Evolutionary conservation across 2,113 vertebrate genomes (phyloP), one percentile per base, ranked within the genome.

Genomic region (Verasper variegatus): DNA sequence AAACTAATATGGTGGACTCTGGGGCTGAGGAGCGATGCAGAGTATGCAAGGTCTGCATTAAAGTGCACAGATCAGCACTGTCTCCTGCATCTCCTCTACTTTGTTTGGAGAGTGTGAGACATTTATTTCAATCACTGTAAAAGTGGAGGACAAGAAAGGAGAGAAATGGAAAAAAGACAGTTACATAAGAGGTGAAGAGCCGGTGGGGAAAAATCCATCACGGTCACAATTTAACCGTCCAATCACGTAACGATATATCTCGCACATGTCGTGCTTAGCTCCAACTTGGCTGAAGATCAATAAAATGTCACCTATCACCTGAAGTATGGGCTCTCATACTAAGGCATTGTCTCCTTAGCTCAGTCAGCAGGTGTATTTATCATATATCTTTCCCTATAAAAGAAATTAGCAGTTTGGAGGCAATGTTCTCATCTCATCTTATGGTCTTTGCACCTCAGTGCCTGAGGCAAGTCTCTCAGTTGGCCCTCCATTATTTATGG

Each of bases 281-380:
- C 59, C 60, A 67, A 64, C 60, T 76, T 86, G 65, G 69, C 77
- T 76, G 58, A 66, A 55, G 67, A 90, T 91, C 88, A 85, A 89
- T 87, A 76, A 82, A 79, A 81, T 81, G 85, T 74, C 90, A 87
- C 78, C 73, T 57, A 72, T 80, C 69, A 81, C 58, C 80, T 72
- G 72, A 71, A 57, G 75, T 78, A 40, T 68, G 63, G 67, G 69
- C 60, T 60, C 73, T 76, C 76, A 81, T 77, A 73, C 68, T 35
- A 62, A 71, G 67, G 80, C 71, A 67, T 54, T 15, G 0, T 24
- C 21, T 75, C 68, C 76, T 80, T 42, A 79, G 14, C 56, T 69
- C 47, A 54, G 18, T 35, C 63, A 31, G 21, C n/a, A 37, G 13
- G 9, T 7, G 0, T 58, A 77, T 87, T 82, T 67, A 76, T 83